These are phyloP conservation scores for Listronotus bonariensis DNA, from an alignment of 1,140 invertebrate genomes.

Conservation along the genomic window DNA sequence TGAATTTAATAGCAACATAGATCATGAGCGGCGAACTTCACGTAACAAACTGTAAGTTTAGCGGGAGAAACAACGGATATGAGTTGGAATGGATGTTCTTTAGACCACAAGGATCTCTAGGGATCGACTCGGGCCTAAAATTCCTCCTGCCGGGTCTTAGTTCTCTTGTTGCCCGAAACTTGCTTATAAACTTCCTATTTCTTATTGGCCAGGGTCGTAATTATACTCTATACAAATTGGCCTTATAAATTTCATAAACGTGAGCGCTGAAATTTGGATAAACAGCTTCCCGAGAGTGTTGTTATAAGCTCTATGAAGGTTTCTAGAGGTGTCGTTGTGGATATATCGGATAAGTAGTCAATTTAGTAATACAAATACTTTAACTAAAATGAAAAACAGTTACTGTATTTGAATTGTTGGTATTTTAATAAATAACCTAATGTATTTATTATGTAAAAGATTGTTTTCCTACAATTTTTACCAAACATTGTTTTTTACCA, in stretches of 20 bases:
- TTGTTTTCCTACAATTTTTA: too few species aligned
- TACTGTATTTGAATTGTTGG: too few species aligned
- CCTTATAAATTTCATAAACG: slow-evolving; percentile 34
- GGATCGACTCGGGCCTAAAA: slow-evolving; percentile 49
- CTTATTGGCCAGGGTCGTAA: slow-evolving; percentile 41
- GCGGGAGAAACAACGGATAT: slow-evolving; percentile 44
- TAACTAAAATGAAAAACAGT: too few species aligned
- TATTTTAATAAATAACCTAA: too few species aligned
- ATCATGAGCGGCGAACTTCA: slow-evolving; percentile 55
- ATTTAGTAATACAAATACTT: too few species aligned
- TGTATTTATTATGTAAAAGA: too few species aligned
- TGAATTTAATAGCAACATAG: slow-evolving; percentile 57
- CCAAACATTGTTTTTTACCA: too few species aligned
- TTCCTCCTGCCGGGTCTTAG: slow-evolving; percentile 46
- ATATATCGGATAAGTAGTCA: too few species aligned
- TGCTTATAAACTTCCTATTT: slow-evolving; percentile 46
- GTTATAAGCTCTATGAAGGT: neutral
- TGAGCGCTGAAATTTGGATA: slow-evolving; percentile 12
- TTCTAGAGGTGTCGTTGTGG: too few species aligned
- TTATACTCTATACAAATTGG: slow-evolving; percentile 35
- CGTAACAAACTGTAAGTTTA: slow-evolving; percentile 53
- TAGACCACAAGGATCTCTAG: slow-evolving; percentile 51
- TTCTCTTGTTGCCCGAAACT: slow-evolving; percentile 37
- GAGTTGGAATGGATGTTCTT: slow-evolving; percentile 53
- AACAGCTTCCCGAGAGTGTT: slow-evolving; percentile 2